These are phyloP conservation scores for Paedocypris sp. DNA, from an alignment of 2,113 vertebrate species.

Conservation along the genomic window DNA sequence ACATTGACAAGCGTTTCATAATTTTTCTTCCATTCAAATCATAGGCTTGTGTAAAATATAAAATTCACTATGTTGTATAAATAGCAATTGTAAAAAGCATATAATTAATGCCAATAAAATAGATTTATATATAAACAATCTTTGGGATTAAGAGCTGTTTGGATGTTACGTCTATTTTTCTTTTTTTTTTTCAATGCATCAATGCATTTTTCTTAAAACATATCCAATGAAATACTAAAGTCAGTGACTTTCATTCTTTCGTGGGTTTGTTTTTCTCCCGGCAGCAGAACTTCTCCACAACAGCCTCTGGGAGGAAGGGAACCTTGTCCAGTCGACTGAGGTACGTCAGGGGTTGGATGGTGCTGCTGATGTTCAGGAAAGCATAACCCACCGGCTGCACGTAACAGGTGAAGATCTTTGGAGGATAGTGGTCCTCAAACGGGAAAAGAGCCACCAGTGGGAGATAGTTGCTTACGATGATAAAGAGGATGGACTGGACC, in stretches of 20 bases:
- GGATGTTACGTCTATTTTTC: too few species aligned
- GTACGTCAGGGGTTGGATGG: slow-evolving; percentile 59
- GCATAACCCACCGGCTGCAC: slow-evolving; percentile 56
- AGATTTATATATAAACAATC: too few species aligned
- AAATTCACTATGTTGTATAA: too few species aligned
- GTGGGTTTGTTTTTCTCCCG: neutral
- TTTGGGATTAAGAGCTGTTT: too few species aligned
- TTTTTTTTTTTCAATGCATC: too few species aligned
- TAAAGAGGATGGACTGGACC: slow-evolving; percentile 57
- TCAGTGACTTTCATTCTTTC: slow-evolving; percentile 10
- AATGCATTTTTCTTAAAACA: too few species aligned
- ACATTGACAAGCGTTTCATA: neutral
- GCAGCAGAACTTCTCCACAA: slow-evolving; percentile 33
- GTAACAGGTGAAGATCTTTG: slow-evolving; percentile 54
- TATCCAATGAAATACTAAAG: too few species aligned
- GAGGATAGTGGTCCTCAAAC: slow-evolving; percentile 54
- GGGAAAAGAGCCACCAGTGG: slow-evolving; percentile 58
- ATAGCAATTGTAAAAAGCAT: too few species aligned
- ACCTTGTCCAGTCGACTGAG: slow-evolving; percentile 55
- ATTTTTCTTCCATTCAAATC: neutral
- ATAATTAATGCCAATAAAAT: too few species aligned
- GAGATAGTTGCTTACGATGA: slow-evolving; percentile 61
- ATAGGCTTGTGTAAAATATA: too few species aligned
- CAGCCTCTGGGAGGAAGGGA: slow-evolving; percentile 45
- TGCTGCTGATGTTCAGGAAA: slow-evolving; percentile 63